Evolutionary conservation across 2,888 invertebrate genomes (phyloP).

Genomic region (Mesorhabditis spiculigera): DNA sequence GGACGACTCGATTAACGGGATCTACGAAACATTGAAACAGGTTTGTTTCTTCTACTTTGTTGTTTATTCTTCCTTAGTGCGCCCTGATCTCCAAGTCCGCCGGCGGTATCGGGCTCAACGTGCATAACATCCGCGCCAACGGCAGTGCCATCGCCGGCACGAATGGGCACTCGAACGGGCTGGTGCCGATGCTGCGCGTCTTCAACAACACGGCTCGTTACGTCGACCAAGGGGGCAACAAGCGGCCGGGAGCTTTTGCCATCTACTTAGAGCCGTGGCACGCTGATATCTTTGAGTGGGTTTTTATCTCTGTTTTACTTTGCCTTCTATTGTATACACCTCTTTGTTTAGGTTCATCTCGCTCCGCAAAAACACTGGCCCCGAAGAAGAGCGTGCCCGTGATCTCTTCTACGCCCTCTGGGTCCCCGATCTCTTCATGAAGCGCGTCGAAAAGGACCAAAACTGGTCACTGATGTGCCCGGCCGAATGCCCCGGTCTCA

Average conservation of each 20-base stretch:
- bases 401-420: slow-evolving; percentile 94
- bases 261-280: slow-evolving; percentile 99
- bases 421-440: slow-evolving; percentile 96
- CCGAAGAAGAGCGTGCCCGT: slow-evolving; percentile 83
- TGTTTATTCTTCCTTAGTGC: slow-evolving; percentile 64
- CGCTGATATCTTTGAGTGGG: slow-evolving; percentile 80
- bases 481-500: slow-evolving; percentile 81
- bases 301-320: background rate
- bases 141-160: slow-evolving; percentile 90
- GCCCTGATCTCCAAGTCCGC: slow-evolving; percentile 93
- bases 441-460: slow-evolving; percentile 67
- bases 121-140: slow-evolving; percentile 87
- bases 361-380: slow-evolving; percentile 84
- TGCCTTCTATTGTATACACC: background rate
- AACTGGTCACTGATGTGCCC: slow-evolving; percentile 97
- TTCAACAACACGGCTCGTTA: slow-evolving; percentile 93
- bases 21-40: slow-evolving; percentile 53
- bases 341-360: slow-evolving; percentile 71
- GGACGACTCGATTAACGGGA: slow-evolving; percentile 71
- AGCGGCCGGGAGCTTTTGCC: slow-evolving; percentile 94
- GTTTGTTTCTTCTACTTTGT: slow-evolving; percentile 5
- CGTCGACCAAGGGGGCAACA: slow-evolving; percentile 96
- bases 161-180: slow-evolving; percentile 87
- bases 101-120: slow-evolving; percentile 92
- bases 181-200: slow-evolving; percentile 90